Conservation (phyloP, 2,888 invertebrate species). For the Atherix ibis region DNA sequence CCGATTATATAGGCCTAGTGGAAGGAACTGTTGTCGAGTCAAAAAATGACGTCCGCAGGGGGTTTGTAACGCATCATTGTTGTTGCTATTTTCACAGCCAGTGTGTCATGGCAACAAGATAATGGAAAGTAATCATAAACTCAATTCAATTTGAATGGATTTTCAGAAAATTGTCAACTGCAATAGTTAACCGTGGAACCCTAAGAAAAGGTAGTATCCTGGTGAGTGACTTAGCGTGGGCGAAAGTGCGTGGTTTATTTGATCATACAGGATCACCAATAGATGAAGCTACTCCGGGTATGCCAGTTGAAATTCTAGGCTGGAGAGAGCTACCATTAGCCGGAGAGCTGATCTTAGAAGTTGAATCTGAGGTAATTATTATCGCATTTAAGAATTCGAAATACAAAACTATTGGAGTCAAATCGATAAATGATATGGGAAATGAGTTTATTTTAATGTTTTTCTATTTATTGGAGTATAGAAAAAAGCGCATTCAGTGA, state of each 20-base stretch:
- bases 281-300: conserved; percentile 50
- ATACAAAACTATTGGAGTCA: too few relatives aligned
- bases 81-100: too few relatives aligned
- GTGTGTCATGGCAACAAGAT: too few relatives aligned
- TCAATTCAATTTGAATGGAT: too few relatives aligned
- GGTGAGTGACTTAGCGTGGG: conserved; percentile 74
- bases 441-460: background rate
- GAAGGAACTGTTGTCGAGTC: conserved; percentile 89
- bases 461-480: conserved; percentile 21
- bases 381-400: too few relatives aligned
- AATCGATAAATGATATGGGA: background rate
- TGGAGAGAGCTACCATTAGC: conserved; percentile 82
- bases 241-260: conserved; percentile 65
- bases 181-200: conserved; percentile 72
- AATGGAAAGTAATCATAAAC: too few relatives aligned
- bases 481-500: conserved; percentile 50
- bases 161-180: conserved; percentile 61
- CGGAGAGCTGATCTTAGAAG: conserved; percentile 77
- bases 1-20: conserved; percentile 66
- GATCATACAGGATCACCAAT: conserved; percentile 57
- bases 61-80: too few relatives aligned
- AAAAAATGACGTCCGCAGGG: conserved; percentile 47
- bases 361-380: conserved; percentile 48
- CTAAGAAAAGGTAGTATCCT: conserved; percentile 58
- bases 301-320: conserved; percentile 74